Evolutionary conservation across 1,140 invertebrate genomes (phyloP).

Genomic region (Rhopalosiphum padi): DNA sequence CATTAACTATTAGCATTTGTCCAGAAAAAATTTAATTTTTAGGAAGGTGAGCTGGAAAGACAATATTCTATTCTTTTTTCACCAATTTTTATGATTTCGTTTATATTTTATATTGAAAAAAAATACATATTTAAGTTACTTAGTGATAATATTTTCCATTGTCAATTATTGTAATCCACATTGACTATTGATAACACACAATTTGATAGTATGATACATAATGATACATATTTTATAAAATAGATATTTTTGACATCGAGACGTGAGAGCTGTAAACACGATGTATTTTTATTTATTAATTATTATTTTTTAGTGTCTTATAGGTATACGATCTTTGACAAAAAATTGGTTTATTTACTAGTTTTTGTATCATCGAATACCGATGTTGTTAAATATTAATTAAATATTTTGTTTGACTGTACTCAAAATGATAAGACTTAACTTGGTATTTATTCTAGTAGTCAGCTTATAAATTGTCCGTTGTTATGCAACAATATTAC

Average conservation of each 20-base stretch:
- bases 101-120: neutral
- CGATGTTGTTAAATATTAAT: neutral
- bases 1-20: neutral
- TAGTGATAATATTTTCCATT: neutral
- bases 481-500: neutral
- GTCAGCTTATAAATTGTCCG: neutral
- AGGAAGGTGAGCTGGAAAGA: neutral
- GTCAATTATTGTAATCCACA: neutral
- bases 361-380: neutral
- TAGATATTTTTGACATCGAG: too few species aligned
- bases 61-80: too few species aligned
- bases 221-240: too few species aligned
- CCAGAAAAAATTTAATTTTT: neutral
- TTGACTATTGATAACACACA: neutral
- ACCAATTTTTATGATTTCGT: neutral
- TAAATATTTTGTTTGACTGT: neutral
- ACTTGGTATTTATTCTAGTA: neutral
- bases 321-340: neutral
- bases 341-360: neutral
- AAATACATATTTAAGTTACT: neutral
- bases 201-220: too few species aligned
- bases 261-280: too few species aligned
- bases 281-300: neutral
- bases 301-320: neutral
- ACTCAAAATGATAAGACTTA: neutral